Percentiles rank a stretch among this genome's conserved stretches.
phyloP scores from a whole-genome alignment of 53 echinoderm and acorn worm species.

The Crossaster papposus region DNA sequence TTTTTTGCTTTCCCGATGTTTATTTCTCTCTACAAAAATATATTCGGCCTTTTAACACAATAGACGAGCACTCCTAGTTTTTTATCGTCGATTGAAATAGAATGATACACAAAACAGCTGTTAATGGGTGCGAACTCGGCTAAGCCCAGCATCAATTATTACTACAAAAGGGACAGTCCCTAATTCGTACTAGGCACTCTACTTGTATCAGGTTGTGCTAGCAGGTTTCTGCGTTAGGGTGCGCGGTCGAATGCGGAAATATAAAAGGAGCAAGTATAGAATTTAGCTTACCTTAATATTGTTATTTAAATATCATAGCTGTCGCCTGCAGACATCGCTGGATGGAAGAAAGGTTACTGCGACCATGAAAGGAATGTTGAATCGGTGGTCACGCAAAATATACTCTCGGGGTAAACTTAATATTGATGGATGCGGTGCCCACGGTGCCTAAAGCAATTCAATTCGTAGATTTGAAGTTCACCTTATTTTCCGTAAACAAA shows the following conservation, averaged over 20 bases:
- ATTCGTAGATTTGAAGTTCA: not conserved
- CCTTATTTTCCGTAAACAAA: not conserved
- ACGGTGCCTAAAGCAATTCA: not conserved
- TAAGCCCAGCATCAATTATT: not conserved
- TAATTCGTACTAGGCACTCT: not conserved
- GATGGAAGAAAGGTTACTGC: not conserved
- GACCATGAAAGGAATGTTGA: too few relatives aligned
- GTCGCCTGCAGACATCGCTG: not conserved
- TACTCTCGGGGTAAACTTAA: too few relatives aligned
- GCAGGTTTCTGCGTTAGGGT: not conserved
- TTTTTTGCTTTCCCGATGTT: too few relatives aligned
- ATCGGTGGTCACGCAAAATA: too few relatives aligned
- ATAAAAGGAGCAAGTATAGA: not conserved
- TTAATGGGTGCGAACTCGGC: not conserved
- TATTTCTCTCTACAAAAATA: too few relatives aligned
- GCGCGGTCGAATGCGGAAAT: not conserved
- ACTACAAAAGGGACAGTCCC: not conserved
- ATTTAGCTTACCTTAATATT: slow-evolving; percentile 20
- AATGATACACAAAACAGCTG: not conserved
- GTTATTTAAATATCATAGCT: slow-evolving; percentile 7
- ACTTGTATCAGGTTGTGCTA: not conserved
- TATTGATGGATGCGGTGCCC: not conserved
- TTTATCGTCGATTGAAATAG: too few relatives aligned
- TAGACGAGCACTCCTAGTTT: too few relatives aligned
- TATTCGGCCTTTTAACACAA: too few relatives aligned